Evolutionary conservation across 30 jellyfish, hydroid and myxozoan species (phyloP), one percentile per base, ranked within the genome.

Genomic region (Aurelia aurita): DNA sequence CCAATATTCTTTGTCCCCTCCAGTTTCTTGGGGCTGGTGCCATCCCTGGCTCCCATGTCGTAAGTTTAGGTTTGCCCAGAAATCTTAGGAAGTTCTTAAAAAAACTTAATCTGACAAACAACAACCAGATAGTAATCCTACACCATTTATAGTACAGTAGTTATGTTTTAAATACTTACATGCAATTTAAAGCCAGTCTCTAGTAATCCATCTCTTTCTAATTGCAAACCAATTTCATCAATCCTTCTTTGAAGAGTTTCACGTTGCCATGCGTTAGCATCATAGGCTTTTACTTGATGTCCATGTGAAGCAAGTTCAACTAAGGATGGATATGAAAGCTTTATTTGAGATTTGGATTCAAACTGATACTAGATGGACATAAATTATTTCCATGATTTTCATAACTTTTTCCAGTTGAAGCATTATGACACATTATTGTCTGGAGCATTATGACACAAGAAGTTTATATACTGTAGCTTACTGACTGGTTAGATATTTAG

Each of bases 271-370:
- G 31, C 64, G 31, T 74, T 61, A 22, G 19, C 22, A n/a, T 74
- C 86, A 74, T 54, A 74, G 22, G 86, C 86, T 44, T 29, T n/a
- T 1, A 74, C 86, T 18, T 25, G 26, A 6, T 74, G 74, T 1
- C 86, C 86, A 32, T 44, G 45, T 19, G 86, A 74, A 7, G 63
- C 75, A 20, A 74, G 64, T 29, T 74, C 86, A 57, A 57, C 86
- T 74, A 20, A 43, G 15, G 20, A 67, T 3, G 0, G 9, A 58
- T 13, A 20, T n/a, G 13, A 58, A 58, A 6, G 11, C 61, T 49
- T 12, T 58, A 3, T 20, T 5, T 3, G 26, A 57, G 69, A 19
- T 57, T 57, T 1, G 13, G 29, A 5, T 5, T 5, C 4, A 16
- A 1, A 9, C 5, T 2, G 65, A 16, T 21, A 54, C 25, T 54